A percentile compares a stretch with the other conserved stretches of the same genome.
Conservation (phyloP, 2,888 invertebrate genomes). For the Odontocerum albicorne region DNA sequence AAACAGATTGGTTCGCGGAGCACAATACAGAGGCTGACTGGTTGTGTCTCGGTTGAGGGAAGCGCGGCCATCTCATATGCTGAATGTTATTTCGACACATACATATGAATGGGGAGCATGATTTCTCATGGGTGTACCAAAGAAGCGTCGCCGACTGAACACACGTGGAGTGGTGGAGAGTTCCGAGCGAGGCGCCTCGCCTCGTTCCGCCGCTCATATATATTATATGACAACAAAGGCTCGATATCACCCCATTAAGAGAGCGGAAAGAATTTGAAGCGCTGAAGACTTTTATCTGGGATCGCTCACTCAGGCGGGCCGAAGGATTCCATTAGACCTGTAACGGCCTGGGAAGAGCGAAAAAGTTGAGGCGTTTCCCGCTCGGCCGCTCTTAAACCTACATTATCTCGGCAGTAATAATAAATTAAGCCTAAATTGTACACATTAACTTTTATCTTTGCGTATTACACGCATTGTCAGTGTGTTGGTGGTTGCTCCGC, state of each 20-base stretch:
- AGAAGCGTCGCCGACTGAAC: conserved; percentile 27
- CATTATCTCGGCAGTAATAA: conserved; percentile 36
- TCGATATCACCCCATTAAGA: conserved; percentile 21
- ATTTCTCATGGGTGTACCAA: conserved; percentile 37
- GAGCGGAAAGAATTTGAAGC: not conserved
- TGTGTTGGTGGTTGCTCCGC: conserved; percentile 26
- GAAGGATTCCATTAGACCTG: conserved; percentile 32
- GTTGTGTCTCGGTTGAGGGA: conserved; percentile 20
- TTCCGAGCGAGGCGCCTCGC: conserved; percentile 1
- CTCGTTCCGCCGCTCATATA: conserved; percentile 17
- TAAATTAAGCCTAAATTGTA: conserved; percentile 37
- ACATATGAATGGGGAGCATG: conserved; percentile 37
- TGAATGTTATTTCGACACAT: conserved; percentile 35
- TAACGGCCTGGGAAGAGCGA: conserved; percentile 14
- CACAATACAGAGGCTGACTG: conserved; percentile 16
- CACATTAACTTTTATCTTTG: conserved; percentile 37
- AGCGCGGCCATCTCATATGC: conserved; percentile 31
- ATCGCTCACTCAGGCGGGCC: conserved; percentile 23
- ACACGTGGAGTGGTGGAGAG: not conserved
- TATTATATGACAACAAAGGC: conserved; percentile 22
- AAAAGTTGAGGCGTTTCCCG: conserved; percentile 21
- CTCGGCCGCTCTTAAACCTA: conserved; percentile 32
- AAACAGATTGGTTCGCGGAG: conserved; percentile 26
- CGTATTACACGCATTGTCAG: conserved; percentile 32
- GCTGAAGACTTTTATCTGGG: conserved; percentile 28